Evolutionary conservation across 2,888 invertebrate genomes (phyloP), one percentile per base, ranked within the genome.

Genomic region (Sarcophaga subvicina): DNA sequence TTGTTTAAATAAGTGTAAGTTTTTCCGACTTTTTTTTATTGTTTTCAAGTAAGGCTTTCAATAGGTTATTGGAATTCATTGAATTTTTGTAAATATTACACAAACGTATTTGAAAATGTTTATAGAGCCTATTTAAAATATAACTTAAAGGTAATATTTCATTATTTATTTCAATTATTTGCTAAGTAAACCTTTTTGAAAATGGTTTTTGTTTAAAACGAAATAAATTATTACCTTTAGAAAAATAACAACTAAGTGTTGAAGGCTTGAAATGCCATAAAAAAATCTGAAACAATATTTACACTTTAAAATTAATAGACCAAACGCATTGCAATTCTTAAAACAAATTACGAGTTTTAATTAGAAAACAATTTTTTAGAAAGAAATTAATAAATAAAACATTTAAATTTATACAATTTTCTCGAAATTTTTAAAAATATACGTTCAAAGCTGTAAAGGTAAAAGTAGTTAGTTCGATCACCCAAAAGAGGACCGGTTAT

Each of bases 1-100:
- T 60, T 71, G 17, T 22, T 14, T 54, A 84, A 84, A 80, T 76
- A 84, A 71, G 66, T 80, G 76, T 71, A 47, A 70, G 47, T 54
- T 76, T 66, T 79, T 62, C 27, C 20, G 60, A 37, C 67, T 78
- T 77, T 25, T 54, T 73, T 25, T 27, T 17, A 27, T 66, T 66
- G 64, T 66, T 27, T 66, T 66, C 6, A 54, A 54, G 54, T 54
- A 75, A 63, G 63, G 14, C 27, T n/a, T 66, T 49, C 47, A 66
- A 70, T 45, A 76, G 45, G 14, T 14, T 71, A 76, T 76, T 54
- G 14, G 54, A 54, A 54, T 54, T 54, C 54, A 54, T 54, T 54
- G 54, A 54, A 17, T 17, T 54, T 54, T 54, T 54, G 54, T 54
- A 54, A 54, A 54, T 54, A 54, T 54, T 54, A 54, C 54, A 54